Evolutionary conservation across 92 coral and sea anemone genomes (phyloP).

Genomic region (Porites evermanni): DNA sequence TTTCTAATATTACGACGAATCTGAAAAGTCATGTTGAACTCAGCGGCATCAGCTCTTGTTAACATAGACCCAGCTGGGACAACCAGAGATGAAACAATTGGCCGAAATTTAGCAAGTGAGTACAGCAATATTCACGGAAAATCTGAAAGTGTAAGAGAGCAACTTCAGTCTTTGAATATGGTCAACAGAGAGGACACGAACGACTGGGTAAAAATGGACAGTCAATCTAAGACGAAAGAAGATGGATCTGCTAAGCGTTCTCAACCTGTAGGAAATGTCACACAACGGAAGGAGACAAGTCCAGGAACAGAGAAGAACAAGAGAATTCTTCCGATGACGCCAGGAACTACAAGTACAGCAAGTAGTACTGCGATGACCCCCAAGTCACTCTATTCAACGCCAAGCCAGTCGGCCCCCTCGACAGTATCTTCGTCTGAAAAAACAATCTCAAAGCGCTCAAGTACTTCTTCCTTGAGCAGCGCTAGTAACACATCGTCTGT

Average conservation of each 20-base stretch:
- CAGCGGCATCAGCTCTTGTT: conserved; percentile 48
- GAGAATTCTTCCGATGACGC: conserved; percentile 43
- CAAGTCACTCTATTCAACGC: conserved; percentile 33
- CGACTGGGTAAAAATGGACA: not conserved
- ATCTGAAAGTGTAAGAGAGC: conserved; percentile 36
- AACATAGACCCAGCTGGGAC: not conserved
- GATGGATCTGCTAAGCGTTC: conserved; percentile 14
- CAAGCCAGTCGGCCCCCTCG: conserved; percentile 13
- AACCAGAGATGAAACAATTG: conserved; percentile 12
- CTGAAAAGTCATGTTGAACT: conserved; percentile 36
- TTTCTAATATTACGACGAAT: not conserved
- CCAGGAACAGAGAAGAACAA: conserved; percentile 23
- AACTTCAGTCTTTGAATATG: conserved; percentile 15
- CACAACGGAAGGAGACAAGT: conserved; percentile 20
- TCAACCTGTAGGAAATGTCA: conserved; percentile 10
- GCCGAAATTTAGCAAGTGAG: conserved; percentile 13
- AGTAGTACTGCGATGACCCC: conserved; percentile 27
- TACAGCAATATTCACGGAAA: conserved; percentile 17
- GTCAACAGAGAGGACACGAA: conserved; percentile 4
- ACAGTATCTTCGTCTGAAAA: conserved; percentile 7
- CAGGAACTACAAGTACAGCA: not conserved
- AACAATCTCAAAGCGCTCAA: conserved; percentile 17
- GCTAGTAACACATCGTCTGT: conserved; percentile 12
- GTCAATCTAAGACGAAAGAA: conserved; percentile 1
- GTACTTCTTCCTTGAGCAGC: conserved; percentile 48